Evolutionary conservation across 30 jellyfish, hydroid and myxozoan genomes (phyloP).

Genomic region (Aurelia aurita complex sp. Pacific): DNA sequence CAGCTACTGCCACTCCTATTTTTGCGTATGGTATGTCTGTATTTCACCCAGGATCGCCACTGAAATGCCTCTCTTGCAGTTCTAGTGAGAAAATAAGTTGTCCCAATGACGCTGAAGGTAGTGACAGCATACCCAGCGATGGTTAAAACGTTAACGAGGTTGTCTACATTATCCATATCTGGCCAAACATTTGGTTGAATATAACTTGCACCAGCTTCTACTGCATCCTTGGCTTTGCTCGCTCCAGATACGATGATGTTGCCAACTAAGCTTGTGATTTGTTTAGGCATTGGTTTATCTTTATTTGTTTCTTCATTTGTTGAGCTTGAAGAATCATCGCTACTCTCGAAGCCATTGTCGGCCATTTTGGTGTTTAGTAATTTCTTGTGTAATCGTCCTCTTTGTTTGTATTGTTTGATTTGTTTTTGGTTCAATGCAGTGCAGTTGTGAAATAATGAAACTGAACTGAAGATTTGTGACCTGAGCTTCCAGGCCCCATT

Average conservation of each 20-base stretch:
- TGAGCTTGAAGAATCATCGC: background rate
- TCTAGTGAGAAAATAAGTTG: conserved; percentile 52
- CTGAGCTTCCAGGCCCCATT: no score
- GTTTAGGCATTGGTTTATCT: conserved; percentile 67
- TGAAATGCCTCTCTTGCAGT: conserved; percentile 59
- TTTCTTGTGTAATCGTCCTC: no score
- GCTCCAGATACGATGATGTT: conserved; percentile 40
- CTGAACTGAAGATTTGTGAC: no score
- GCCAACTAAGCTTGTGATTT: conserved; percentile 43
- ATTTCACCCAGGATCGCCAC: conserved; percentile 61
- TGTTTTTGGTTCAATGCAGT: no score
- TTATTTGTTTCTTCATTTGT: conserved; percentile 19
- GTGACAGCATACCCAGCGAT: conserved; percentile 69
- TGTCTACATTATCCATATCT: conserved; percentile 65
- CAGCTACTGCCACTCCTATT: no score
- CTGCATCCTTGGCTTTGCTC: conserved; percentile 57
- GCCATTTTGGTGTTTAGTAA: conserved; percentile 8
- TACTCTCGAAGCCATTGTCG: background rate
- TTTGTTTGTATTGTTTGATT: no score
- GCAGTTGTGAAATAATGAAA: no score
- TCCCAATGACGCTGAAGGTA: conserved; percentile 60
- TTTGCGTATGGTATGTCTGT: conserved; percentile 12
- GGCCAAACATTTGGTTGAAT: conserved; percentile 70
- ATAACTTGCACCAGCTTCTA: conserved; percentile 60
- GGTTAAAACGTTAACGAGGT: conserved; percentile 59